These are phyloP conservation scores for Ooceraea biroi DNA, from an alignment of 1,140 invertebrate species.

Conservation along the genomic window DNA sequence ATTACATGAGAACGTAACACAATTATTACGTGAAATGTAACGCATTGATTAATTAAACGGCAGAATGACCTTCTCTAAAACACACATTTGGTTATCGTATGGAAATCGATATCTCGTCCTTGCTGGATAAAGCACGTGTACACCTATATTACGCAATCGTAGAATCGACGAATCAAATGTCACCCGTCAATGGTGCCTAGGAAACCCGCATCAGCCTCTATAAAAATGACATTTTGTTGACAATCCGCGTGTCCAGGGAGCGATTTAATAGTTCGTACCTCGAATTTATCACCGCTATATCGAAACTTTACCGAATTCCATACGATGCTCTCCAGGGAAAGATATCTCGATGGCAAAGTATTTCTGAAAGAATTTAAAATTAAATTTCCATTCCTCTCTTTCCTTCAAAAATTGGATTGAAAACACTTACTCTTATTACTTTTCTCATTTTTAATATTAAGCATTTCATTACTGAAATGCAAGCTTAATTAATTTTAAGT, in stretches of 20 bases:
- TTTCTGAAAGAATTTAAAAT: not conserved
- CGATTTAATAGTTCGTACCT: constrained; percentile 22
- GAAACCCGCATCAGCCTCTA: not conserved
- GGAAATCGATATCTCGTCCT: constrained; percentile 5
- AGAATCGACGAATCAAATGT: constrained; percentile 37
- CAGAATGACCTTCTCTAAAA: not conserved
- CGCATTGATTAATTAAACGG: constrained; percentile 8
- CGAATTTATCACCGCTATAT: constrained; percentile 18
- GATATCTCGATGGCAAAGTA: not conserved
- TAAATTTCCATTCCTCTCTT: not conserved
- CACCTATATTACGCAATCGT: not conserved
- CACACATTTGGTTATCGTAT: not conserved
- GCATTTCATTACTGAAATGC: not conserved
- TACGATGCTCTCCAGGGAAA: not conserved
- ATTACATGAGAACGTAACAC: too few relatives aligned
- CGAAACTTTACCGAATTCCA: not conserved
- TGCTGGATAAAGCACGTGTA: not conserved
- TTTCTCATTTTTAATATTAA: not conserved
- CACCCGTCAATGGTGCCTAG: not conserved
- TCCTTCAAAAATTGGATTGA: not conserved
- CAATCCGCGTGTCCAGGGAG: not conserved
- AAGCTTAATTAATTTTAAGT: not conserved
- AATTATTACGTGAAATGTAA: too few relatives aligned
- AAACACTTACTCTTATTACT: not conserved
- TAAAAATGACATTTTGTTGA: constrained; percentile 23